Conservation (phyloP, 2,888 invertebrate species). For the Coremacera marginata region DNA sequence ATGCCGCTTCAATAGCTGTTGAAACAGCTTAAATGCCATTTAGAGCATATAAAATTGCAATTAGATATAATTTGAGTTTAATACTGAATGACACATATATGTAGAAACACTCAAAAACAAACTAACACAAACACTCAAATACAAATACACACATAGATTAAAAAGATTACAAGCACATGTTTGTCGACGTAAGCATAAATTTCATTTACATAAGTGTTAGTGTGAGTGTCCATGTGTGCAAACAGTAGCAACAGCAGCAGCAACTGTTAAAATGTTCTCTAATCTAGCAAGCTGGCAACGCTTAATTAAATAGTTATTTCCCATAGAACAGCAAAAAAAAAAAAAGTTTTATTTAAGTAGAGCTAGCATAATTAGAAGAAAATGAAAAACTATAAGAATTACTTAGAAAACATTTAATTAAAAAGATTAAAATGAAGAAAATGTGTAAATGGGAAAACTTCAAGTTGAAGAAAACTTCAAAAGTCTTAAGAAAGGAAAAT, state of each 20-base stretch:
- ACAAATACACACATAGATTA: too few species aligned
- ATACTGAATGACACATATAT: not conserved
- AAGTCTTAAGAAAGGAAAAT: not conserved
- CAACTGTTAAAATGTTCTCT: not conserved
- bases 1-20: not conserved
- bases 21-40: not conserved
- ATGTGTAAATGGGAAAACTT: not conserved
- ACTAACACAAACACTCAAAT: too few species aligned
- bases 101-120: too few species aligned
- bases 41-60: slow-evolving; percentile 6
- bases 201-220: too few species aligned
- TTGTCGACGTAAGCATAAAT: too few species aligned
- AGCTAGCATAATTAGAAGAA: not conserved
- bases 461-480: not conserved
- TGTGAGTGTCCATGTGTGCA: too few species aligned
- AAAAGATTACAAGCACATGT: too few species aligned
- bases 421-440: not conserved
- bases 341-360: not conserved
- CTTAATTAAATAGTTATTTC: slow-evolving; percentile 21
- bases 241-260: slow-evolving; percentile 4
- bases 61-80: slow-evolving; percentile 19
- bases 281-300: slow-evolving; percentile 15
- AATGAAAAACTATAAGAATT: not conserved
- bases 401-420: not conserved
- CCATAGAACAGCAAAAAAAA: not conserved